Percentiles rank a stretch among this genome's conserved stretches.
These are phyloP conservation scores for Drosophila crucigera DNA, from an alignment of 2,888 invertebrate species.

Conservation along the genomic window DNA sequence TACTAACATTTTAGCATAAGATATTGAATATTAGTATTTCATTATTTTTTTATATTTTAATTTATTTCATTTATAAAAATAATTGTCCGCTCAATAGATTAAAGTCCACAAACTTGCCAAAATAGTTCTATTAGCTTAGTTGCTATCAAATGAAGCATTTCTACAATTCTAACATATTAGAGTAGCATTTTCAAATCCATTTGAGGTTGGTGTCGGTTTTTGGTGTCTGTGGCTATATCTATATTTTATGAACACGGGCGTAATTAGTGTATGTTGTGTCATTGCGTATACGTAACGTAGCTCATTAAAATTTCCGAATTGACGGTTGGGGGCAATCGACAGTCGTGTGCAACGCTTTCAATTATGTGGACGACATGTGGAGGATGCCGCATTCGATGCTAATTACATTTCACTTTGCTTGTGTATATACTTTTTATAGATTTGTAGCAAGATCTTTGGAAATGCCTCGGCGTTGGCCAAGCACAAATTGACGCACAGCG, in stretches of 20 bases:
- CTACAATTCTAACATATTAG: not conserved
- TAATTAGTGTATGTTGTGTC: slow-evolving; percentile 32
- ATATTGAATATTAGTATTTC: not conserved
- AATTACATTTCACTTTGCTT: slow-evolving; percentile 67
- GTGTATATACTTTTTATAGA: slow-evolving; percentile 87
- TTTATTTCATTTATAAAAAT: not conserved
- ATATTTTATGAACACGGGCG: slow-evolving; percentile 12
- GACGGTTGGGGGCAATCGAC: not conserved
- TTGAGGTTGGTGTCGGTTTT: slow-evolving; percentile 28
- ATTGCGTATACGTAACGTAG: slow-evolving; percentile 68
- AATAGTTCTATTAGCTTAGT: not conserved
- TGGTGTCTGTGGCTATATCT: not conserved
- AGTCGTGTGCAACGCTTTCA: slow-evolving; percentile 39
- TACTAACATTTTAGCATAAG: not conserved
- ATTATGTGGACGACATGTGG: slow-evolving; percentile 40
- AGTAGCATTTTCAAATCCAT: not conserved
- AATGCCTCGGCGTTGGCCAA: slow-evolving; percentile 98
- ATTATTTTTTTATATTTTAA: not conserved
- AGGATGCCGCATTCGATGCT: slow-evolving; percentile 33
- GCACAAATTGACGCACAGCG: slow-evolving; percentile 98
- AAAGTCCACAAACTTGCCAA: not conserved
- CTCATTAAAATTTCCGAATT: slow-evolving; percentile 59
- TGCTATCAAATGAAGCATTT: not conserved
- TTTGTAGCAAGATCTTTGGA: slow-evolving; percentile 98
- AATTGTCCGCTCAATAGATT: not conserved